A percentile compares a stretch with the other conserved stretches of the same genome.
Conservation (phyloP, 2,888 invertebrate genomes). For the Piscicola geometra region DNA sequence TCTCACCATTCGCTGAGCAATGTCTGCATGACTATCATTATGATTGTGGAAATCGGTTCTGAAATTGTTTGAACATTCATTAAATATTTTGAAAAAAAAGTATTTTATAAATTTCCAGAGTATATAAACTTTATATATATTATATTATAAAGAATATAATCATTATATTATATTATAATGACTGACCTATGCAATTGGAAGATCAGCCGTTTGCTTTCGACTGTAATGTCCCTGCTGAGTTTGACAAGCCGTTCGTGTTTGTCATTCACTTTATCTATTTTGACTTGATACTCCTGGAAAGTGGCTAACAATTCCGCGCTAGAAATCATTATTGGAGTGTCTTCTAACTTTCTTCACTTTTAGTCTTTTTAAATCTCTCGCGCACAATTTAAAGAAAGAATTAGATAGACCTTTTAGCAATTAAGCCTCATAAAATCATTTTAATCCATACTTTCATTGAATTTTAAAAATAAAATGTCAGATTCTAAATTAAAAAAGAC, state of each 20-base stretch:
- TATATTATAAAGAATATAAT: background rate
- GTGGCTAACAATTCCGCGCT: background rate
- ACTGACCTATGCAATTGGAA: slow-evolving; percentile 70
- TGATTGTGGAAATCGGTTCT: slow-evolving; percentile 53
- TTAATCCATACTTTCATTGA: background rate
- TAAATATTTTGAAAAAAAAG: too few species aligned
- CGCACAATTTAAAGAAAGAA: background rate
- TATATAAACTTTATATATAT: background rate
- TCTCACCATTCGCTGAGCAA: slow-evolving; percentile 67
- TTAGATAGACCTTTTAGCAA: slow-evolving; percentile 9
- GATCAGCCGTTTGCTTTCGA: slow-evolving; percentile 83
- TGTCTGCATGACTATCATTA: slow-evolving; percentile 58
- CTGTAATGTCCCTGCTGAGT: slow-evolving; percentile 75
- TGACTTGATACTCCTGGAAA: slow-evolving; percentile 38
- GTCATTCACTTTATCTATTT: slow-evolving; percentile 74
- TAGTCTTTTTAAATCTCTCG: slow-evolving; percentile 1
- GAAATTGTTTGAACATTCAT: background rate
- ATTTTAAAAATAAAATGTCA: slow-evolving; percentile 37
- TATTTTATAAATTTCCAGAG: background rate
- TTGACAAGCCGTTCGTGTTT: slow-evolving; percentile 77
- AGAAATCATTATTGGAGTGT: background rate
- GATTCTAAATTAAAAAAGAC: slow-evolving; percentile 46
- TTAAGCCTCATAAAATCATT: background rate
- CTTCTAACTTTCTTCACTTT: background rate
- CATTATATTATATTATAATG: too few species aligned